Conservation (phyloP, 1,140 invertebrate species). For the Cydia pomonella region DNA sequence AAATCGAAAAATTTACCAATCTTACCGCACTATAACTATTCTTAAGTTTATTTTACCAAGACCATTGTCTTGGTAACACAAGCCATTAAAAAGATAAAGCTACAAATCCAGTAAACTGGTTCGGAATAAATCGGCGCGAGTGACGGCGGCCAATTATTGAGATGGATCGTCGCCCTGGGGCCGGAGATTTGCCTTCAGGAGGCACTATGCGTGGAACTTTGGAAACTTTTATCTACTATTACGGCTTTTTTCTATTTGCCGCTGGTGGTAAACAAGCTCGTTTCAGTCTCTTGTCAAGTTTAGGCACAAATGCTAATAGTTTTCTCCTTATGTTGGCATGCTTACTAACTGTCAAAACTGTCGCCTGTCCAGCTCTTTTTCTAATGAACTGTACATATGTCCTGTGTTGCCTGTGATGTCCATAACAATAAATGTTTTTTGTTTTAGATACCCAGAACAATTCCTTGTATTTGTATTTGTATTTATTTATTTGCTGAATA, state of each 20-base stretch:
- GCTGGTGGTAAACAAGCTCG: neutral
- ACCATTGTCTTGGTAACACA: neutral
- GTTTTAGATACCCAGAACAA: too few species aligned
- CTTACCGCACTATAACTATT: neutral
- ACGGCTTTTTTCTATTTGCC: neutral
- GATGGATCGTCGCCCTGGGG: constrained; percentile 6
- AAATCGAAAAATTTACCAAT: too few species aligned
- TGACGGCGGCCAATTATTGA: constrained; percentile 18
- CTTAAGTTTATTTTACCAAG: neutral
- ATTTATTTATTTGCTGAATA: too few species aligned
- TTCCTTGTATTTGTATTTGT: too few species aligned
- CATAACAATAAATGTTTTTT: too few species aligned
- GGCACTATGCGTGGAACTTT: constrained; percentile 2
- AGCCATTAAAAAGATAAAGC: neutral
- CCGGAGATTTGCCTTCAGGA: constrained; percentile 8
- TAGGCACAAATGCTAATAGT: too few species aligned
- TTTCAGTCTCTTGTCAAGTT: neutral
- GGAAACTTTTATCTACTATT: constrained; percentile 1
- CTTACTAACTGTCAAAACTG: too few species aligned
- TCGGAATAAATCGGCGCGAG: neutral
- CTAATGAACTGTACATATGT: too few species aligned
- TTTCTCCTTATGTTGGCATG: too few species aligned
- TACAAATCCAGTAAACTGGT: neutral
- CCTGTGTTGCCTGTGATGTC: too few species aligned
- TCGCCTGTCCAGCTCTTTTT: too few species aligned